Percentiles rank a stretch among this genome's conserved stretches.
Evolutionary conservation across 1,140 invertebrate genomes (phyloP).

Genomic region (Drosophila jambulina): DNA sequence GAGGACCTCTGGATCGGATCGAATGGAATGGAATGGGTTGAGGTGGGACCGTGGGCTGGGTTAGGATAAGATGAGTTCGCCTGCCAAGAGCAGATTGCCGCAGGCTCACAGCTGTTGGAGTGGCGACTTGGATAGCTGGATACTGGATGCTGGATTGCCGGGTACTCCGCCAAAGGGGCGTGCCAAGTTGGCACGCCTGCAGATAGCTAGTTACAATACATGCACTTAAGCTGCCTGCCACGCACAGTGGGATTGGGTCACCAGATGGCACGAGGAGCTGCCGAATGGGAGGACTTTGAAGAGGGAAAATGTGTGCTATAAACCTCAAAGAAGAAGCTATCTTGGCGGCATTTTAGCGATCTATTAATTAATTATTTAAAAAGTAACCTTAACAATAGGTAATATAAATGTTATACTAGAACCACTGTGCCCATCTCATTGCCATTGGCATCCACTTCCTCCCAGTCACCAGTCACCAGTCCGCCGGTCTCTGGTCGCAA

Average conservation of each 20-base stretch:
- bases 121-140: conserved; percentile 37
- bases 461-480: conserved; percentile 6
- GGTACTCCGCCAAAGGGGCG: conserved; percentile 41
- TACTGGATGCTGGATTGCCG: conserved; percentile 30
- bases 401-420: neutral
- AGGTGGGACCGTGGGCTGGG: conserved; percentile 17
- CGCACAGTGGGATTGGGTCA: conserved; percentile 41
- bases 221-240: conserved; percentile 55
- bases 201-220: conserved; percentile 74
- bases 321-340: neutral
- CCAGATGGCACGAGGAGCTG: conserved; percentile 7
- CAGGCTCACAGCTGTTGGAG: conserved; percentile 56
- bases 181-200: conserved; percentile 60
- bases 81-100: conserved; percentile 43
- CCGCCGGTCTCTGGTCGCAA: conserved; percentile 10
- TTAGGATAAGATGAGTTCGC: conserved; percentile 18
- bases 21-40: neutral
- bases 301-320: too few species aligned
- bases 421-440: conserved; percentile 21
- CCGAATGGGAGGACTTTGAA: neutral
- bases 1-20: conserved; percentile 23
- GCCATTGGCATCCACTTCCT: conserved; percentile 21
- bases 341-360: too few species aligned
- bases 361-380: neutral
- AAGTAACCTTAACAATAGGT: neutral